Evolutionary conservation across 2,797 vertebrate species (phyloP).

Genomic region (Peromyscus melanophrys): DNA sequence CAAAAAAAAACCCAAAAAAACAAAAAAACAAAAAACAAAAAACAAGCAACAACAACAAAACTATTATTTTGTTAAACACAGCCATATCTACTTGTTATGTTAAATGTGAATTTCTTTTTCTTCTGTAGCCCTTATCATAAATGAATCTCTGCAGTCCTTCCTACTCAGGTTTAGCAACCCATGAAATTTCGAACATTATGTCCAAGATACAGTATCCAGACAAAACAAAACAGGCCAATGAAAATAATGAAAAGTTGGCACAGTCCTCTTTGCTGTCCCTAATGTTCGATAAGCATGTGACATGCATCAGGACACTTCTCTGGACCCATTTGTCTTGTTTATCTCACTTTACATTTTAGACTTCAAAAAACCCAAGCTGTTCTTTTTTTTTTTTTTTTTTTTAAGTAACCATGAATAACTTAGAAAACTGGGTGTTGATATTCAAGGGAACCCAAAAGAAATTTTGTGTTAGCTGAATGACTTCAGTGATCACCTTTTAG

Average conservation of each 20-base stretch:
- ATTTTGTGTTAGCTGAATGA: not conserved
- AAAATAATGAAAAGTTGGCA: not conserved
- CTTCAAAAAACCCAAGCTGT: not conserved
- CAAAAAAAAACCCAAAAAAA: too few species aligned
- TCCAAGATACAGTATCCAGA: not conserved
- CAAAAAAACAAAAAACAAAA: too few species aligned
- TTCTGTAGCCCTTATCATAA: not conserved
- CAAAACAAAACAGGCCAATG: not conserved
- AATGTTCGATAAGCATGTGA: not conserved
- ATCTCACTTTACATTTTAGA: not conserved
- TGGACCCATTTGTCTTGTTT: not conserved
- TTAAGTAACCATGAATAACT: not conserved
- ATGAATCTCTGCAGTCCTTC: not conserved
- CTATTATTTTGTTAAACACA: not conserved
- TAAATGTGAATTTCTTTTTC: not conserved
- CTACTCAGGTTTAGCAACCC: not conserved
- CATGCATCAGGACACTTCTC: not conserved
- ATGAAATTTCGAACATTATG: not conserved
- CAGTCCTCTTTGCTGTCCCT: not conserved
- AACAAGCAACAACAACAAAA: not conserved
- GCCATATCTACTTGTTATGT: not conserved
- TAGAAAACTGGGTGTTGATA: too few species aligned
- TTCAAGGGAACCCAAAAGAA: not conserved
- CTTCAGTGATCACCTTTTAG: not conserved
- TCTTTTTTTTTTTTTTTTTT: too few species aligned